A percentile compares a stretch with the other conserved stretches of the same genome.
These are phyloP conservation scores for Emydura subglobosa DNA, from an alignment of 2,113 vertebrate species.

Conservation along the genomic window DNA sequence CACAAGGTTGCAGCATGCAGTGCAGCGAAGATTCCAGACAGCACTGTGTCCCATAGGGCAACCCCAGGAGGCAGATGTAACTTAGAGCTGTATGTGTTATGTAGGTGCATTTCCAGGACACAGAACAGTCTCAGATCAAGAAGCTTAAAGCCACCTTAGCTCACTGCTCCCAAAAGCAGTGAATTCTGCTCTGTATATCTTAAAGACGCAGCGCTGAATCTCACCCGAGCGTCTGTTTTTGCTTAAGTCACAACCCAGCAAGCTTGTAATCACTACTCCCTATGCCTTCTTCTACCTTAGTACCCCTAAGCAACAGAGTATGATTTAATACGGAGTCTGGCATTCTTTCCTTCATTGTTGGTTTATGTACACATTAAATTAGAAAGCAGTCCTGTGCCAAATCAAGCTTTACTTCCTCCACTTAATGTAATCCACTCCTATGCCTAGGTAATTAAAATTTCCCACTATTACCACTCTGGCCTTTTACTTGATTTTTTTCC, in stretches of 20 bases:
- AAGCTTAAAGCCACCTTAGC: fast-evolving
- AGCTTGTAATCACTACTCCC: conserved; percentile 28
- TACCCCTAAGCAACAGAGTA: conserved; percentile 46
- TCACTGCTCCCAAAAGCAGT: neutral
- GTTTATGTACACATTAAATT: conserved; percentile 66
- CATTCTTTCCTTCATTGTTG: conserved; percentile 44
- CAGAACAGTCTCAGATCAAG: conserved; percentile 14
- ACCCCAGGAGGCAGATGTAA: neutral
- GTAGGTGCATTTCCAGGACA: neutral
- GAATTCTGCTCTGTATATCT: neutral
- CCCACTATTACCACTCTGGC: neutral
- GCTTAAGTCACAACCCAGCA: conserved; percentile 30
- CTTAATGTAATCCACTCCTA: conserved; percentile 66
- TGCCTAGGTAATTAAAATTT: conserved; percentile 74
- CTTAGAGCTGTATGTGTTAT: neutral
- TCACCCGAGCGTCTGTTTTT: conserved; percentile 23
- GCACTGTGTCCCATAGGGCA: neutral
- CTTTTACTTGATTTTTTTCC: conserved; percentile 26
- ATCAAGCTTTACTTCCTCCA: conserved; percentile 58
- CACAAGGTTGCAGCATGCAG: neutral
- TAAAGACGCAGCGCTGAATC: neutral
- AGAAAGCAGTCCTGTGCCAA: conserved; percentile 64
- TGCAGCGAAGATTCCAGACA: neutral
- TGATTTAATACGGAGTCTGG: conserved; percentile 68
- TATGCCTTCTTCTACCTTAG: conserved; percentile 25